Evolutionary conservation across 2,888 invertebrate genomes (phyloP).

Genomic region (Pyrochroa serraticornis): DNA sequence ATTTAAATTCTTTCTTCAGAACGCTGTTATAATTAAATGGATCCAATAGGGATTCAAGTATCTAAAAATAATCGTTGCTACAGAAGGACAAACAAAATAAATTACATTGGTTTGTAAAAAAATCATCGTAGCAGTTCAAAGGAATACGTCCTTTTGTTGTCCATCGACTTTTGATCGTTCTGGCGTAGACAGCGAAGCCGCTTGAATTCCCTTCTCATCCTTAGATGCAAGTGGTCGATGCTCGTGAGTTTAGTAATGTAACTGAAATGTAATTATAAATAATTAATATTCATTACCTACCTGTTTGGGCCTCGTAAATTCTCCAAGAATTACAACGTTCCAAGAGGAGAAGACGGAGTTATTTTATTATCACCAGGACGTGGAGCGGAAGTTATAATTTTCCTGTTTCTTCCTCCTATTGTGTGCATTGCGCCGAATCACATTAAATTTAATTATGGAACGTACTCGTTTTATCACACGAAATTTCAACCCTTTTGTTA

Average conservation of each 20-base stretch:
- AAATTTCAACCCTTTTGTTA: neutral
- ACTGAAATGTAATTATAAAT: slow-evolving; percentile 38
- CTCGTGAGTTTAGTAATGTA: slow-evolving; percentile 38
- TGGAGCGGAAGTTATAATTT: slow-evolving; percentile 21
- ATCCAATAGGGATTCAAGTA: neutral
- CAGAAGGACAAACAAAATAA: neutral
- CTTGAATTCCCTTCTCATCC: neutral
- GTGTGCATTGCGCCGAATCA: slow-evolving; percentile 15
- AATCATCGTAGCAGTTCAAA: slow-evolving; percentile 5
- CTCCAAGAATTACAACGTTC: slow-evolving; percentile 13
- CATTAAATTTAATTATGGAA: slow-evolving; percentile 23
- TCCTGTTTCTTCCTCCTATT: slow-evolving; percentile 22
- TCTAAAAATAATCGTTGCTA: neutral
- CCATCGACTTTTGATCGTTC: no score
- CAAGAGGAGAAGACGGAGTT: slow-evolving; percentile 7
- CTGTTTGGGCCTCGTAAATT: slow-evolving; percentile 23
- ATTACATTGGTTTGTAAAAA: slow-evolving; percentile 6
- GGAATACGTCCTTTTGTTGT: neutral
- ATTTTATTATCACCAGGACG: slow-evolving; percentile 21
- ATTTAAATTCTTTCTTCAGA: neutral
- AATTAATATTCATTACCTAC: slow-evolving; percentile 28
- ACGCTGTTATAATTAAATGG: neutral
- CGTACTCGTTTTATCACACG: slow-evolving; percentile 7
- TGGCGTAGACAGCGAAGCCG: no score
- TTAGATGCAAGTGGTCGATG: slow-evolving; percentile 17